Conservation (phyloP, 2,888 invertebrate species). For the Iphiclides podalirius region DNA sequence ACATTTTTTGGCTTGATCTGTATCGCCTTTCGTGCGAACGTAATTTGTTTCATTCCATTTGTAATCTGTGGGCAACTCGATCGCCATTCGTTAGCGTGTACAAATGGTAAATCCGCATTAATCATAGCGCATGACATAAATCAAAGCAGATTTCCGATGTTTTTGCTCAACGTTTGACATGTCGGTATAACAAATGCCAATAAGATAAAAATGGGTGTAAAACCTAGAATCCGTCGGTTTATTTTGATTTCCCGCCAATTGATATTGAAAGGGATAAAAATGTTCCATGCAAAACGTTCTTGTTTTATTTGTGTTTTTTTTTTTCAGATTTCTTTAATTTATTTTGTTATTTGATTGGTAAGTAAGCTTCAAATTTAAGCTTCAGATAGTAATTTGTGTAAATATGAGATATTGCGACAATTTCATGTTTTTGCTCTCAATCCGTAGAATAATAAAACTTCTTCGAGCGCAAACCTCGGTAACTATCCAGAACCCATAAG, state of each 20-base stretch:
- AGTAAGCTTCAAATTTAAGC: no score
- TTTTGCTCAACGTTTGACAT: constrained; percentile 13
- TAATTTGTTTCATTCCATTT: constrained; percentile 5
- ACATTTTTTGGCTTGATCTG: no score
- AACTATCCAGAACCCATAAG: no score
- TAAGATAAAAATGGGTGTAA: constrained; percentile 9
- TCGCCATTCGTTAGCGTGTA: constrained; percentile 22
- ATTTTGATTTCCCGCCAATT: constrained; percentile 15
- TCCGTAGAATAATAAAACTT: no score
- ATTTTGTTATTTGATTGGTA: no score
- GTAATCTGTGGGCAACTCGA: constrained; percentile 14
- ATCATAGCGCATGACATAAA: constrained; percentile 21
- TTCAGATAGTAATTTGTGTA: no score
- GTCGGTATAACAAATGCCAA: constrained; percentile 14
- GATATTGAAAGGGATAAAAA: constrained; percentile 6
- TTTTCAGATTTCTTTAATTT: no score
- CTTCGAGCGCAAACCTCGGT: no score
- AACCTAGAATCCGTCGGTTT: no score
- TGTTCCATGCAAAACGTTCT: background rate
- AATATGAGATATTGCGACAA: no score
- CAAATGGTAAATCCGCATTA: constrained; percentile 18
- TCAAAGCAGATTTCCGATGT: constrained; percentile 10
- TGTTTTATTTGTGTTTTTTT: background rate
- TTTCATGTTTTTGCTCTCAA: no score
- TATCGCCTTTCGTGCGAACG: no score